Base-by-base conservation (phyloP, 2,888 invertebrate species). In the Meghimatium bilineatum region DNA sequence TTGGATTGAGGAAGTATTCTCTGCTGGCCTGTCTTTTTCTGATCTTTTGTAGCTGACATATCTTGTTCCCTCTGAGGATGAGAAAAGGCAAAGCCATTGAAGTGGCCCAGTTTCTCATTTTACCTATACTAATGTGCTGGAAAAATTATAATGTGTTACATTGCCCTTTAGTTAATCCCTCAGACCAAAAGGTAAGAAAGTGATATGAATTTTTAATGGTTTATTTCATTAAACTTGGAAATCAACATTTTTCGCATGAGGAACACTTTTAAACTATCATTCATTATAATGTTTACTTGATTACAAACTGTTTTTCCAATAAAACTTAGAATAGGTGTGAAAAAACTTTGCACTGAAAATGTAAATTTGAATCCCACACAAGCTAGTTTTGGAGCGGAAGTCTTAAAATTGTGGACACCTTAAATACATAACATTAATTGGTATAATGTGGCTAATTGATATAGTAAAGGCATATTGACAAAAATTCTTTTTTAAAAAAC, bases 31-130 rank as follows among this genome's bases (percentile, higher is more conserved):
- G 76, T 29, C 44, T 34, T 83, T 77, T 69, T 77, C 71, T 71
- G 78, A 83, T 77, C 71, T 38, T 32, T 78, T 66, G 66, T 56
- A 71, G 77, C 29, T 63, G 75, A 38, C 78, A 77, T 52, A 69
- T 77, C 77, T 77, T 77, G 83, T 52, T 77, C 78, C 83, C 78
- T 83, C 83, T 83, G 83, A 78, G 83, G 83, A 83, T 78, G 71
- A 77, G 49, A 83, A 83, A 81, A 81, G 74, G 81, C 75, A 81
- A 75, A 66, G 81, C 81, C 74, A 49, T 44, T 81, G 63, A 75
- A n/a, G 66, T 34, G 81, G 38, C 49, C 75, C 60, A 75, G 23
- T 81, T 32, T 66, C 81, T 75, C 74, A 67, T 72, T n/a, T 44
- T 60, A 29, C 78, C 23, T 75, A 38, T 56, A n/a, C 32, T 56